These are phyloP conservation scores for Idaea aversata DNA, from an alignment of 2,888 invertebrate genomes.

Conservation along the genomic window DNA sequence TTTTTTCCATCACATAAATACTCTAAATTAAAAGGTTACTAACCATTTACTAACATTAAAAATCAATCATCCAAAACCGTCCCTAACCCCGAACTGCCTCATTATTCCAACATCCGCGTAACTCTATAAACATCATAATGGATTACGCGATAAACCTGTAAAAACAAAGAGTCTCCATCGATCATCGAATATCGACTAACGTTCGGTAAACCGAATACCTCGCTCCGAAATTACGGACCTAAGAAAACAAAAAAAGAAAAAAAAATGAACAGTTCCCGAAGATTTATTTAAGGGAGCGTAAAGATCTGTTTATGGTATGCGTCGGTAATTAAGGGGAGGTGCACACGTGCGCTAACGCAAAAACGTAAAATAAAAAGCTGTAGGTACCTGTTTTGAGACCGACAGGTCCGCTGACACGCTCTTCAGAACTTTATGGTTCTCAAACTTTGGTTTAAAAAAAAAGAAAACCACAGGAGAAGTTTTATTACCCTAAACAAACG, in stretches of 20 bases:
- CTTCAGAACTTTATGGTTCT: constrained; percentile 47
- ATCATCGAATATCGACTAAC: constrained; percentile 58
- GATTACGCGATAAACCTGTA: constrained; percentile 63
- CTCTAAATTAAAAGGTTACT: too few species aligned
- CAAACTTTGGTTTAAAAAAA: constrained; percentile 47
- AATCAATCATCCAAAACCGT: constrained; percentile 15
- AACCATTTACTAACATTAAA: background rate
- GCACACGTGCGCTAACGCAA: constrained; percentile 77
- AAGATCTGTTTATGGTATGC: constrained; percentile 81
- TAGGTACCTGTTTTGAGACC: constrained; percentile 70
- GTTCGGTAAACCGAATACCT: constrained; percentile 68
- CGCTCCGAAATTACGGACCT: constrained; percentile 68
- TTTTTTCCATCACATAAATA: too few species aligned
- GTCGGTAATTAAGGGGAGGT: constrained; percentile 79
- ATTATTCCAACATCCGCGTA: constrained; percentile 41
- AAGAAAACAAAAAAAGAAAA: constrained; percentile 70
- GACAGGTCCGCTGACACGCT: constrained; percentile 78
- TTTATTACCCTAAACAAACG: too few species aligned
- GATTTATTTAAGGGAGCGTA: constrained; percentile 81
- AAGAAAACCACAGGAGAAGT: background rate
- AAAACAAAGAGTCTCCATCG: constrained; percentile 73
- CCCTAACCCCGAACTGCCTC: constrained; percentile 25
- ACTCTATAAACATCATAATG: constrained; percentile 49
- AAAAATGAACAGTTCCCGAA: constrained; percentile 47
- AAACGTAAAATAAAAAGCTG: constrained; percentile 72